Percentiles rank a stretch among this genome's conserved stretches.
These are phyloP conservation scores for Mirza zaza DNA, from an alignment of 2,113 vertebrate species.

Conservation along the genomic window DNA sequence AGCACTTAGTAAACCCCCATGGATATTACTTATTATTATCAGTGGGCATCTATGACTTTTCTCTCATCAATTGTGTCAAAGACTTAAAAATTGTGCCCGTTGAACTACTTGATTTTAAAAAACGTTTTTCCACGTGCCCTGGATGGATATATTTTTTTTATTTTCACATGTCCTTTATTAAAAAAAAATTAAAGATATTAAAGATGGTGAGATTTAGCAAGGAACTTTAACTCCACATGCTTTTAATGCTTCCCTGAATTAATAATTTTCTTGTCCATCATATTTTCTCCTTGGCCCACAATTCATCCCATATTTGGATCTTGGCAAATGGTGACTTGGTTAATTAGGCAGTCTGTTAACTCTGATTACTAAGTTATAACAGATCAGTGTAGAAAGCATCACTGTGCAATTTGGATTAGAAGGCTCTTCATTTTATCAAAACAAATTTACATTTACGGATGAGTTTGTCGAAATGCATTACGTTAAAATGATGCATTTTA, in stretches of 20 bases:
- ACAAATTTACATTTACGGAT: constrained; percentile 76
- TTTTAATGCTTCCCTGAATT: constrained; percentile 62
- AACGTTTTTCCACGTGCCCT: not conserved
- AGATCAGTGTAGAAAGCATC: constrained; percentile 79
- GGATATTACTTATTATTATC: not conserved
- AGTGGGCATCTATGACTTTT: not conserved
- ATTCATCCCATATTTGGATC: constrained; percentile 78
- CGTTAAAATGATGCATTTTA: constrained; percentile 72
- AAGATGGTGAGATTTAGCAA: constrained; percentile 48
- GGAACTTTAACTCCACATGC: constrained; percentile 55
- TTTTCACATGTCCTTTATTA: constrained; percentile 40
- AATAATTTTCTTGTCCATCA: constrained; percentile 77
- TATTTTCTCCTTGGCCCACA: constrained; percentile 77
- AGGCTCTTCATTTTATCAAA: constrained; percentile 82
- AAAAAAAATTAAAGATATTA: constrained; percentile 53
- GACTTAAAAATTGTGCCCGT: not conserved
- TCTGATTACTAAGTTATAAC: constrained; percentile 81
- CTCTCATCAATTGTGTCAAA: not conserved
- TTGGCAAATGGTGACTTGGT: constrained; percentile 81
- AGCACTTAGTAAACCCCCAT: fast-evolving
- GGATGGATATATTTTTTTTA: not conserved
- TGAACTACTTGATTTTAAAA: not conserved
- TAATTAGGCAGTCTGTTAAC: constrained; percentile 85
- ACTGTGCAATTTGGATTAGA: constrained; percentile 84
- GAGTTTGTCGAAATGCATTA: constrained; percentile 69